Percentiles rank a stretch among this genome's conserved stretches.
Evolutionary conservation across 2,888 invertebrate genomes (phyloP).

Genomic region (Gibbula magus): DNA sequence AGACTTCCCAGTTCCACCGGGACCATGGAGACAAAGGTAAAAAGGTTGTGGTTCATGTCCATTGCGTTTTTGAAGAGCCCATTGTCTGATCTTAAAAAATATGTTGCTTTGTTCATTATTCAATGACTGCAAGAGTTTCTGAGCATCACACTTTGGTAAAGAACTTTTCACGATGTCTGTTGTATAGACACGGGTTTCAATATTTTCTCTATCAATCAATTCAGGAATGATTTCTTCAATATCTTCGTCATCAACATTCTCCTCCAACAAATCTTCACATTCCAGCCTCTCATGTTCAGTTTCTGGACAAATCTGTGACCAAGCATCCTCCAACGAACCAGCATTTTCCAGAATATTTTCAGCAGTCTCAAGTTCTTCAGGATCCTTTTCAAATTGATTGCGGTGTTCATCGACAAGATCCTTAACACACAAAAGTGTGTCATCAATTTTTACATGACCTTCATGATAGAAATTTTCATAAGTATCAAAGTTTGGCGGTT

Average conservation of each 20-base stretch:
- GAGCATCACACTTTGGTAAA: background rate
- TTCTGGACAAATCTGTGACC: background rate
- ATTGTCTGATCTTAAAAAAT: slow-evolving; percentile 31
- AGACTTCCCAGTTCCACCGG: too few relatives aligned
- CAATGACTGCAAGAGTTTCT: slow-evolving; percentile 8
- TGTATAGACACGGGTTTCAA: too few relatives aligned
- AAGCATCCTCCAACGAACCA: slow-evolving; percentile 4
- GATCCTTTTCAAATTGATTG: background rate
- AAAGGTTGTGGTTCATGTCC: background rate
- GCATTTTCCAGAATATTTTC: background rate
- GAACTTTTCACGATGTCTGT: too few relatives aligned
- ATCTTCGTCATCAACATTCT: too few relatives aligned
- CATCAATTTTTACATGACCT: too few relatives aligned
- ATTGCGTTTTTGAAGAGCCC: slow-evolving; percentile 18
- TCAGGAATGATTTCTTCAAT: too few relatives aligned
- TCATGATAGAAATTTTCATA: too few relatives aligned
- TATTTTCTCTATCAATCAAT: too few relatives aligned
- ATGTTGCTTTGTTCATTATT: slow-evolving; percentile 25
- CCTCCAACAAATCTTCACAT: too few relatives aligned
- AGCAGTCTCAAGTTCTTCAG: background rate
- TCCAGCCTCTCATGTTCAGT: background rate
- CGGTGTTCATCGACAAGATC: too few relatives aligned
- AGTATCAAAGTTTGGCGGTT: background rate
- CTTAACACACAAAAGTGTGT: too few relatives aligned
- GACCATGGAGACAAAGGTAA: slow-evolving; percentile 26